These are phyloP conservation scores for Cordilura impudica DNA, from an alignment of 2,888 invertebrate species.

Conservation along the genomic window DNA sequence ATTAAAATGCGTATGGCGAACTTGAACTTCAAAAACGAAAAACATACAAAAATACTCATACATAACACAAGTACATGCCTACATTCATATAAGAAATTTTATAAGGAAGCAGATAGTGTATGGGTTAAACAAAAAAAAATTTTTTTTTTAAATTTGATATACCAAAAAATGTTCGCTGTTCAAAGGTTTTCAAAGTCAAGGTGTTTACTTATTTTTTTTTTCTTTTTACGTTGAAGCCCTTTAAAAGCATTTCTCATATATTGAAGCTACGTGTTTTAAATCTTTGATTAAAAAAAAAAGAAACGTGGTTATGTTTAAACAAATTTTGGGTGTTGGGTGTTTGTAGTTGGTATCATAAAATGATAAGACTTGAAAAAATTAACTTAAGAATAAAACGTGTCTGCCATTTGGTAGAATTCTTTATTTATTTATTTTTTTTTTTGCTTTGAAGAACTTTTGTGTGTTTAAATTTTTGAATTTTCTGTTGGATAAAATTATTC, in stretches of 20 bases:
- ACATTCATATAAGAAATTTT: neutral
- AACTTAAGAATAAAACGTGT: constrained; percentile 16
- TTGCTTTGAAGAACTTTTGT: neutral
- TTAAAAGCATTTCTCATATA: neutral
- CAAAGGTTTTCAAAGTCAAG: constrained; percentile 54
- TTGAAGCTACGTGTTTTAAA: constrained; percentile 64
- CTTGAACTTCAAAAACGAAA: constrained; percentile 69
- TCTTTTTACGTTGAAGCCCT: constrained; percentile 64
- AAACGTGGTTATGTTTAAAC: too few relatives aligned
- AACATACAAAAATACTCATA: neutral
- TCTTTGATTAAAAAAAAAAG: constrained; percentile 52
- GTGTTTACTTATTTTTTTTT: constrained; percentile 28
- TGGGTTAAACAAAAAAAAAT: neutral
- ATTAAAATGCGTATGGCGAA: constrained; percentile 69
- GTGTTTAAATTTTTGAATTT: neutral
- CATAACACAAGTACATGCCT: neutral
- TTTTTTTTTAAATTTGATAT: too few relatives aligned
- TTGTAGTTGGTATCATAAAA: neutral
- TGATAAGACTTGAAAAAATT: constrained; percentile 7
- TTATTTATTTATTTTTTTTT: neutral
- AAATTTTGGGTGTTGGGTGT: constrained; percentile 3
- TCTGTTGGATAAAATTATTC: neutral
- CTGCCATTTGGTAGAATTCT: neutral
- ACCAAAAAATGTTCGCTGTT: neutral
- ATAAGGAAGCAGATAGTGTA: constrained; percentile 16